Evolutionary conservation across 2,113 vertebrate species (phyloP).

Genomic region (Perccottus glenii): DNA sequence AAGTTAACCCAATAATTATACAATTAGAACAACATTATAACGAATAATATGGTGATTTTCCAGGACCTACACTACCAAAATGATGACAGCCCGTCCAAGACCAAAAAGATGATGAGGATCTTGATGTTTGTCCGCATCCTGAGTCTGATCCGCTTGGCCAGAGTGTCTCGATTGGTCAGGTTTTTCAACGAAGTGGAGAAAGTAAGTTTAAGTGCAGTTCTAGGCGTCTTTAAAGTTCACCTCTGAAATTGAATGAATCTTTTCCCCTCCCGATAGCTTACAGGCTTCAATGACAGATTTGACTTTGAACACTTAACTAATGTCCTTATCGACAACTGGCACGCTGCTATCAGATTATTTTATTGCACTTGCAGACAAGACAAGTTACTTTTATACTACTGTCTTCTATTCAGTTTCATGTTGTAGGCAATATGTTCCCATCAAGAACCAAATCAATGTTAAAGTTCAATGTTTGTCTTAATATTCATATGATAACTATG

Average conservation of each 20-base stretch:
- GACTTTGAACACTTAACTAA: conserved; percentile 25
- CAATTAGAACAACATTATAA: neutral
- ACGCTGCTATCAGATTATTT: neutral
- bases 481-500: no score
- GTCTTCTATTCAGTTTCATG: no score
- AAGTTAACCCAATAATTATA: no score
- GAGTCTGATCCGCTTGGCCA: conserved; percentile 76
- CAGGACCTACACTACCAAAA: conserved; percentile 71
- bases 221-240: neutral
- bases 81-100: conserved; percentile 68
- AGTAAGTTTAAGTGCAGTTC: conserved; percentile 55
- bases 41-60: neutral
- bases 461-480: no score
- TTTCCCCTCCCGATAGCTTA: conserved; percentile 11
- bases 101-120: conserved; percentile 78
- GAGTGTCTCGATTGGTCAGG: conserved; percentile 74
- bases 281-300: conserved; percentile 25
- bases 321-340: conserved; percentile 12
- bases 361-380: no score
- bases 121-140: conserved; percentile 81
- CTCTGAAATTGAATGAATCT: conserved; percentile 35
- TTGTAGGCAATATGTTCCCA: no score
- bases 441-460: no score
- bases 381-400: no score
- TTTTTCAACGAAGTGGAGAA: conserved; percentile 81